These are phyloP conservation scores for Paracentrotus lividus DNA, from an alignment of 53 echinoderm and acorn worm genomes.

Conservation along the genomic window DNA sequence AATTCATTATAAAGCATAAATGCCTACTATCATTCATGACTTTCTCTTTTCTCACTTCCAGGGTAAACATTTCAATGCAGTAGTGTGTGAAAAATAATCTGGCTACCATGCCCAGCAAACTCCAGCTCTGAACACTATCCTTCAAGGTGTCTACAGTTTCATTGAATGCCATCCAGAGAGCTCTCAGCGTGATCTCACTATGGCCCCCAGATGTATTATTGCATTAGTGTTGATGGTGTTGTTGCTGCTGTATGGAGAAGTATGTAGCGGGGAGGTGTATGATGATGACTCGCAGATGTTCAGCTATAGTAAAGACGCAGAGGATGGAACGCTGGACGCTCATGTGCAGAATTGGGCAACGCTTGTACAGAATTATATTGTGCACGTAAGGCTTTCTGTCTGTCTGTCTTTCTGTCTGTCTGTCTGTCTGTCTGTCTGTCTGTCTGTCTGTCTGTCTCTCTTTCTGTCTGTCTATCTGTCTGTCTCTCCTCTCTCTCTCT, in stretches of 20 bases:
- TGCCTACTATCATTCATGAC: not conserved
- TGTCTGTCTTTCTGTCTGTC: too few relatives aligned
- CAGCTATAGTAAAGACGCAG: slow-evolving; percentile 68
- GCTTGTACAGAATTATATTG: slow-evolving; percentile 92
- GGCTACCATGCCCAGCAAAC: not conserved
- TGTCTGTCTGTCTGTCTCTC: too few relatives aligned
- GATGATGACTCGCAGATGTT: slow-evolving; percentile 43
- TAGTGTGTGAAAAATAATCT: not conserved
- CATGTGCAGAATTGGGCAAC: slow-evolving; percentile 99
- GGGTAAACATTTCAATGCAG: not conserved
- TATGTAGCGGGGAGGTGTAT: not conserved
- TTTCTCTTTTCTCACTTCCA: not conserved
- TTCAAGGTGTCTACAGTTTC: not conserved
- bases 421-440: too few relatives aligned
- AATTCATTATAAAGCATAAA: too few relatives aligned
- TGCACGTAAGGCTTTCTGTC: slow-evolving; percentile 77
- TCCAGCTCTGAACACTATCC: not conserved
- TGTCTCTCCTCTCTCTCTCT: too few relatives aligned
- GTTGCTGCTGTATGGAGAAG: not conserved
- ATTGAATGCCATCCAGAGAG: not conserved
- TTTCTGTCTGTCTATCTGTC: too few relatives aligned
- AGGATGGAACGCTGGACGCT: slow-evolving; percentile 75
- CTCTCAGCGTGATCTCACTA: not conserved
- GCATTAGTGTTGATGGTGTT: slow-evolving; percentile 8
- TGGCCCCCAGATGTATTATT: slow-evolving; percentile 27